Evolutionary conservation across 2,797 vertebrate genomes (phyloP), one percentile per base, ranked within the genome.

Genomic region (Sciaenops ocellatus): DNA sequence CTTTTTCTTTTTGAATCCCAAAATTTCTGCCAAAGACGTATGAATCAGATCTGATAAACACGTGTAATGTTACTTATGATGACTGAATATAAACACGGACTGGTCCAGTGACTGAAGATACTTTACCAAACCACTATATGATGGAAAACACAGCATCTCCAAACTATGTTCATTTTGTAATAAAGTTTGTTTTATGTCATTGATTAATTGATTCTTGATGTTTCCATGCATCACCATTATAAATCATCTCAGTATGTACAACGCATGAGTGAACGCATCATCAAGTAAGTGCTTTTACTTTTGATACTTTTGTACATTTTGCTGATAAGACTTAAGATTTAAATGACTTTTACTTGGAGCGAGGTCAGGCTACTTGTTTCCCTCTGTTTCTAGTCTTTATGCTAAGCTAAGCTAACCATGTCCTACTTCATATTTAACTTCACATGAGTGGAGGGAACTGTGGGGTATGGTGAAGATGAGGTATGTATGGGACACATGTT

Each of bases 121-220:
- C 34, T 16, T 69, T 59, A 52, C 26, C 26, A 60, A 57, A 63
- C 28, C 52, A 64, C 52, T 48, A 11, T 1, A n/a, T 59, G 51
- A 34, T n/a, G 48, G 57, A 75, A 69, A 77, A 8, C 44, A 30
- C 24, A 55, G 17, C 8, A 3, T 50, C 46, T 38, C 42, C 17
- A 47, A 15, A 48, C 1, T 9, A 7, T 64, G 50, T 47, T 68
- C 18, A 12, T 34, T 73, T 67, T 30, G 22, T 22, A 76, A 66
- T 79, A 74, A 82, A 79, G 44, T 61, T n/a, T 30, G 51, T 66
- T 67, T 70, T 26, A 15, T 73, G 42, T 65, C 4, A 15, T 6
- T 64, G 4, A 57, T 51, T 1, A 5, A 5, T 17, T 17, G 44
- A 13, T 26, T 47, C 0, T 20, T 30, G 13, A 55, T 69, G 18